Evolutionary conservation across 2,888 invertebrate genomes (phyloP), one percentile per base, ranked within the genome.

Genomic region (Yponomeuta malinellus): DNA sequence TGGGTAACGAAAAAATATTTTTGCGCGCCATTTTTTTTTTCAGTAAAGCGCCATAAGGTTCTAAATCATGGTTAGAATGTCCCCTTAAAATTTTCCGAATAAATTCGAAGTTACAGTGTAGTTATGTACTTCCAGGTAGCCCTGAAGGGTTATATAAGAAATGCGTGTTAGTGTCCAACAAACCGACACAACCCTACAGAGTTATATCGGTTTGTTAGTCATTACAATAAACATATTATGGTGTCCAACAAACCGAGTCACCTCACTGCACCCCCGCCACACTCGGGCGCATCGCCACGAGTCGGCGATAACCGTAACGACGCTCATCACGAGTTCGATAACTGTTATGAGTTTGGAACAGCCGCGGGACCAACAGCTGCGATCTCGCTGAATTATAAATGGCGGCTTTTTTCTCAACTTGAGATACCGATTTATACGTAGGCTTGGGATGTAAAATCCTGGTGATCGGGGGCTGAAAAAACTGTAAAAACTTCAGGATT

Each of bases 251-350:
- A 43, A 23, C 23, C 23, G 23, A 8, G 43, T 43, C 43, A 65
- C 29, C 31, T n/a, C 33, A 31, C 65, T 12, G 31, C n/a, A 68
- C 10, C 43, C n/a, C 43, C 68, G 10, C 10, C 4, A 68, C 23
- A 43, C 43, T 33, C 10, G 23, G 48, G 43, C 68, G n/a, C 48
- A 68, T 33, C 12, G 15, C 23, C 68, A 43, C 68, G 52, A 59
- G 65, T 65, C 33, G 81, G 83, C 82, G 86, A 88, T 87, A 83
- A 82, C 74, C 76, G 76, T 87, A 90, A 90, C 83, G 85, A 78
- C 78, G 67, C 78, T 77, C 81, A 87, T 88, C 85, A 90, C 88
- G 84, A 84, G 82, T 81, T 78, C 87, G 83, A 85, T 88, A 87
- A 89, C 78, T 82, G 83, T 89, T 84, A 87, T 79, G 86, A 82